These are phyloP conservation scores for Anoplius nigerrimus DNA, from an alignment of 2,888 invertebrate genomes.

Conservation along the genomic window DNA sequence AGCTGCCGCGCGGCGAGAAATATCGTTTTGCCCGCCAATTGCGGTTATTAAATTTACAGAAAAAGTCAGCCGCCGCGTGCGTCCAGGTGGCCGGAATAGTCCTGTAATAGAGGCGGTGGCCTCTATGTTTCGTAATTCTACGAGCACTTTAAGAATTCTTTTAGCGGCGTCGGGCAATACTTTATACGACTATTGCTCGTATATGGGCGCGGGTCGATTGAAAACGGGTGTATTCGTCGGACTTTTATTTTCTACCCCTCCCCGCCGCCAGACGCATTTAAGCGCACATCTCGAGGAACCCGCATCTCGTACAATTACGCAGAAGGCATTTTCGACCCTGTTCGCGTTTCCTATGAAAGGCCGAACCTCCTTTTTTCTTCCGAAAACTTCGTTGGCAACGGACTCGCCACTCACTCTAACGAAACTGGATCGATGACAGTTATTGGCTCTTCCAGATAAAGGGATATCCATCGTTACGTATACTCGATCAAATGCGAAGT, in stretches of 20 bases:
- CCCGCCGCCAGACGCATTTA: slow-evolving; percentile 20
- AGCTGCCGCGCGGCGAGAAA: slow-evolving; percentile 15
- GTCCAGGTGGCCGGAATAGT: too few species aligned
- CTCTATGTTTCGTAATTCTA: slow-evolving; percentile 41
- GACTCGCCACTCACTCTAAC: slow-evolving; percentile 4
- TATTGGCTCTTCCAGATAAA: not conserved
- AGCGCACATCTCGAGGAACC: slow-evolving; percentile 48
- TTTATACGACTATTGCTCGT: slow-evolving; percentile 53
- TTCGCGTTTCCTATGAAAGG: slow-evolving; percentile 50
- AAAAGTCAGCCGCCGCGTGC: slow-evolving; percentile 12
- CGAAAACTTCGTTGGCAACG: slow-evolving; percentile 27
- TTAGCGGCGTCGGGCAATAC: slow-evolving; percentile 41
- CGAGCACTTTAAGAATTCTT: slow-evolving; percentile 51
- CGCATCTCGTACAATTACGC: slow-evolving; percentile 58
- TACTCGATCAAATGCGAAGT: too few species aligned
- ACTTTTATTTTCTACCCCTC: slow-evolving; percentile 29
- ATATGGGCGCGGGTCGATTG: slow-evolving; percentile 56
- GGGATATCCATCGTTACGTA: not conserved
- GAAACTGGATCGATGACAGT: not conserved
- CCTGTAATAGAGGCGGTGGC: too few species aligned
- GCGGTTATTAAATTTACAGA: not conserved
- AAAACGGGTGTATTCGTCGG: slow-evolving; percentile 39
- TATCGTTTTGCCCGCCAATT: slow-evolving; percentile 15
- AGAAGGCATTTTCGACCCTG: slow-evolving; percentile 28
- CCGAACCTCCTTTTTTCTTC: slow-evolving; percentile 48